phyloP scores from a whole-genome alignment of 2,888 invertebrate genomes.

The Neria commutata region DNA sequence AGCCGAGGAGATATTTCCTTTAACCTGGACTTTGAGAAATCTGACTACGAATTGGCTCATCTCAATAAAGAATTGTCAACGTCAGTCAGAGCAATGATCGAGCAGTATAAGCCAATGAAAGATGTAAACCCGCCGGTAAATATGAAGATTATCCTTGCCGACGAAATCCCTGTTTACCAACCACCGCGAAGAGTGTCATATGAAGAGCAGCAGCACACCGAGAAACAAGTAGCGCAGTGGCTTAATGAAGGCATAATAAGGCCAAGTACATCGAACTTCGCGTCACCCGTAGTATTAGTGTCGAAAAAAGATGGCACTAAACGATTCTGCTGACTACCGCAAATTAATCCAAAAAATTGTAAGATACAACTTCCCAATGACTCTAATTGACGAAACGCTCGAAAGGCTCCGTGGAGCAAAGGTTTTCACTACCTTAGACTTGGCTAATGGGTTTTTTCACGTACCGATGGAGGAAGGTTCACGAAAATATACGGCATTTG shows the following conservation, averaged over 20 bases:
- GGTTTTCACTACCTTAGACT: conserved; percentile 12
- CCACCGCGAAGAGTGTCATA: conserved; percentile 14
- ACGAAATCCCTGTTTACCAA: conserved; percentile 25
- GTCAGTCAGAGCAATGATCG: no score
- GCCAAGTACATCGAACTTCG: conserved; percentile 17
- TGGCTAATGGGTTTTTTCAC: conserved; percentile 4
- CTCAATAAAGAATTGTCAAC: no score
- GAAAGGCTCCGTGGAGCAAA: conserved; percentile 16
- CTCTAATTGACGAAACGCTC: conserved; percentile 12
- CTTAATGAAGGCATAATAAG: conserved; percentile 16
- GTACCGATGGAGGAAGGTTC: not conserved
- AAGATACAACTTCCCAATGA: not conserved
- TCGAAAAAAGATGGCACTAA: conserved; percentile 28
- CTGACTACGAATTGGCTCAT: no score
- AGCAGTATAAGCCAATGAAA: not conserved
- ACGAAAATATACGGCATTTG: conserved; percentile 2
- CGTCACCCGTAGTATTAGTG: conserved; percentile 28
- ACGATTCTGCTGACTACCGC: conserved; percentile 30
- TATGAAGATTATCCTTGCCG: conserved; percentile 17
- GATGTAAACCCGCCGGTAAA: not conserved
- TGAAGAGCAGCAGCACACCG: conserved; percentile 5
- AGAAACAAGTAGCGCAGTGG: conserved; percentile 19
- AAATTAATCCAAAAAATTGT: no score
- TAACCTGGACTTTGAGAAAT: no score
- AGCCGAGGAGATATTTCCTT: no score